Evolutionary conservation across 2,888 invertebrate species (phyloP).

Genomic region (Aproaerema taeniolella): DNA sequence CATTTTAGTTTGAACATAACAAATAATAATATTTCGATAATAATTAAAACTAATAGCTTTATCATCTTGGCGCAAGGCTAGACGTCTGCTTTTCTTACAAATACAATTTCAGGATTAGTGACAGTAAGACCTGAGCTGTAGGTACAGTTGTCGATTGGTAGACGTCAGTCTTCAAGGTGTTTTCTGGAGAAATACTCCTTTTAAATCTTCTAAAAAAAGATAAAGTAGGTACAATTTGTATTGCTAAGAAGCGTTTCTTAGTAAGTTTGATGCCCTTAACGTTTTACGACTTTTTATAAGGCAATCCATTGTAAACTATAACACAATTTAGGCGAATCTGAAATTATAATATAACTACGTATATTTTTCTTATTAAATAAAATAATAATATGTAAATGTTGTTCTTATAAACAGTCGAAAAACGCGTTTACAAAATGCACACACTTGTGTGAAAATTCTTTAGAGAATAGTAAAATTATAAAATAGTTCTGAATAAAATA

Average conservation of each 20-base stretch:
- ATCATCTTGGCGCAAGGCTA: too few species aligned
- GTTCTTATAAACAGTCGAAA: conserved; percentile 17
- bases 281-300: conserved; percentile 32
- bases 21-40: conserved; percentile 13
- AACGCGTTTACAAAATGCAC: conserved; percentile 25
- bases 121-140: too few species aligned
- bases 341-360: conserved; percentile 38
- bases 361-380: conserved; percentile 41
- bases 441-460: conserved; percentile 32
- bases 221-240: conserved; percentile 64
- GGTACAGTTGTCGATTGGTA: too few species aligned
- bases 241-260: conserved; percentile 51
- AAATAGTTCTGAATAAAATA: conserved; percentile 47
- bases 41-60: conserved; percentile 6
- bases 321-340: conserved; percentile 35
- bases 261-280: conserved; percentile 43
- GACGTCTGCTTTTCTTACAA: too few species aligned
- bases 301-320: conserved; percentile 41
- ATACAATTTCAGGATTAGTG: too few species aligned
- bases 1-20: too few species aligned
- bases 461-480: conserved; percentile 34
- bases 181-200: conserved; percentile 20
- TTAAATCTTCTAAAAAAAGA: conserved; percentile 37
- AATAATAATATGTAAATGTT: conserved; percentile 1
- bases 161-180: too few species aligned